Conservation (phyloP, 2,888 invertebrate species). For the Nomada goodeniana region DNA sequence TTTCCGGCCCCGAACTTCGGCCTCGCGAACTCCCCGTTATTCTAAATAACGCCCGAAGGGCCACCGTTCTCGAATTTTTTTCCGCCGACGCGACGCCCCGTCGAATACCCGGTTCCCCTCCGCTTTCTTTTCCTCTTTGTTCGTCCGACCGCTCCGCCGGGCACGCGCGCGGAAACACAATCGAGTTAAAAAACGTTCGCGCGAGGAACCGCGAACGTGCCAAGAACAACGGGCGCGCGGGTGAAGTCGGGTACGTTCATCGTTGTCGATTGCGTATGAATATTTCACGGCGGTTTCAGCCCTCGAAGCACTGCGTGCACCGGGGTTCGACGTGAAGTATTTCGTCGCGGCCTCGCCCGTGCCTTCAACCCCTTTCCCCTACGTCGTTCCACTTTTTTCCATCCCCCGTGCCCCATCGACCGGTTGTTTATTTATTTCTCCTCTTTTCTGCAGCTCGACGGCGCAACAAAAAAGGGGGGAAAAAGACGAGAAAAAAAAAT, state of each 20-base stretch:
- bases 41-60: slow-evolving; percentile 20
- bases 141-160: background rate
- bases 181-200: background rate
- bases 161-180: background rate
- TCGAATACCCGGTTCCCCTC: no score
- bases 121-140: background rate
- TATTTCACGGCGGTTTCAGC: background rate
- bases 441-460: slow-evolving; percentile 20
- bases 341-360: slow-evolving; percentile 34
- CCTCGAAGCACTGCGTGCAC: background rate
- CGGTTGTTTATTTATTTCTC: background rate
- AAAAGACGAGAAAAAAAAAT: slow-evolving; percentile 43
- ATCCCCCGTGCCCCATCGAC: no score
- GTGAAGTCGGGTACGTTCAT: no score
- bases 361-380: background rate
- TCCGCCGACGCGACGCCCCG: background rate
- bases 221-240: background rate
- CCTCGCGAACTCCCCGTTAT: slow-evolving; percentile 8
- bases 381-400: no score
- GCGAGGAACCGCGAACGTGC: background rate
- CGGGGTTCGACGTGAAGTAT: slow-evolving; percentile 57
- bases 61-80: slow-evolving; percentile 28
- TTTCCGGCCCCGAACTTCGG: slow-evolving; percentile 16
- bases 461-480: slow-evolving; percentile 6
- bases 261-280: no score